A percentile compares a stretch with the other conserved stretches of the same genome.
phyloP scores from a whole-genome alignment of 2,113 vertebrate species.

The Albula glossodonta region DNA sequence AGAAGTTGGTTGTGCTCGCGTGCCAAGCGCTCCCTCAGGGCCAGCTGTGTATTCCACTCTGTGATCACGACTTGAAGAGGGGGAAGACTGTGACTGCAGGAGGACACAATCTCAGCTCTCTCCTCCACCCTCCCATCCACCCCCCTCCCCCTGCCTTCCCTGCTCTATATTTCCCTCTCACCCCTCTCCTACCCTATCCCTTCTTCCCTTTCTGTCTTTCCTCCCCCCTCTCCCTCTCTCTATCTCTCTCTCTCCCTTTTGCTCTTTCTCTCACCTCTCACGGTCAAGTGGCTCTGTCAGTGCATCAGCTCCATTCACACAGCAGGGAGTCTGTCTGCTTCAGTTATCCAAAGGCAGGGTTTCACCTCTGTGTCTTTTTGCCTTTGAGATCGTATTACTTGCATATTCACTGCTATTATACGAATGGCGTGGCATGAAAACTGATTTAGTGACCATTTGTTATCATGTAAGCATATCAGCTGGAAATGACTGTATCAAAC shows the following conservation, averaged over 20 bases:
- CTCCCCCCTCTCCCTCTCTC: neutral
- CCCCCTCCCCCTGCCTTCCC: neutral
- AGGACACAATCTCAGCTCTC: constrained; percentile 9
- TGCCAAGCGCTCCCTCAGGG: constrained; percentile 71
- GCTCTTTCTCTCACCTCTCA: neutral
- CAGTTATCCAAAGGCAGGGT: neutral
- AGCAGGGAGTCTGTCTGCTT: neutral
- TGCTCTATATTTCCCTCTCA: neutral
- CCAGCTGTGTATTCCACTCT: constrained; percentile 66
- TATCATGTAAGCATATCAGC: neutral
- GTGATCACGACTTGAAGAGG: constrained; percentile 68
- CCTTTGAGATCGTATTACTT: neutral
- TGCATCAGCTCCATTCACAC: neutral
- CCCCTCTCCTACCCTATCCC: neutral
- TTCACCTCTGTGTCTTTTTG: neutral
- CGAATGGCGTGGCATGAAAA: neutral
- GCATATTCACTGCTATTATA: neutral
- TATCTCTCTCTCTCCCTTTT: neutral
- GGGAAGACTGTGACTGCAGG: constrained; percentile 36
- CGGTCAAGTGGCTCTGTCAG: neutral
- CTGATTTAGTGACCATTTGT: neutral
- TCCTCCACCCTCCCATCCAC: neutral
- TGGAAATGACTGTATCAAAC: neutral
- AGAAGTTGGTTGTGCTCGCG: constrained; percentile 65
- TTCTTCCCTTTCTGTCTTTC: too few relatives aligned